phyloP scores from a whole-genome alignment of 2,113 vertebrate genomes.

The Maccullochella peelii region DNA sequence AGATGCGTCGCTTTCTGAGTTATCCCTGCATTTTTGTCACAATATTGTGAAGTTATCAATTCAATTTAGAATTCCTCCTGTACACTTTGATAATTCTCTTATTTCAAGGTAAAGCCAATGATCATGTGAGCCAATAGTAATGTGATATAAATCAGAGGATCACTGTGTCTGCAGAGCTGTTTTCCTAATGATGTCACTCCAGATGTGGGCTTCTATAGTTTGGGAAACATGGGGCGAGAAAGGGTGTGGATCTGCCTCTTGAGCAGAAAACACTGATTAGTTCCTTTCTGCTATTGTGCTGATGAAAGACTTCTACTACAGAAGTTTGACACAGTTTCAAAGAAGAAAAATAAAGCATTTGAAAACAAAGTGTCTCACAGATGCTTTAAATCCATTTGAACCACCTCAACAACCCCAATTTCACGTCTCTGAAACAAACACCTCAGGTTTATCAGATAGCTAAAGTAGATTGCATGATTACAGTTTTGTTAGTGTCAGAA shows the following conservation, averaged over 20 bases:
- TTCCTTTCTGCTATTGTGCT: slow-evolving; percentile 49
- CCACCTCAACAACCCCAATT: background rate
- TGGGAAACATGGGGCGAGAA: slow-evolving; percentile 51
- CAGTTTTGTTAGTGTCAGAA: background rate
- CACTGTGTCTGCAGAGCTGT: slow-evolving; percentile 63
- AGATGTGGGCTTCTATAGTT: slow-evolving; percentile 73
- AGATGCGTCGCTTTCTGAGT: background rate
- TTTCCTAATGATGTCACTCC: slow-evolving; percentile 77
- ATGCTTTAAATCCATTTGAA: slow-evolving; percentile 16
- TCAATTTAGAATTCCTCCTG: background rate
- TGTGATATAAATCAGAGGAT: slow-evolving; percentile 53
- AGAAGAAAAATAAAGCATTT: slow-evolving; percentile 6
- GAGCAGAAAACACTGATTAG: slow-evolving; percentile 71
- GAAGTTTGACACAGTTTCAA: slow-evolving; percentile 31
- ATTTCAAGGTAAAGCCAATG: slow-evolving; percentile 8
- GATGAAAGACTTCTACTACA: slow-evolving; percentile 56
- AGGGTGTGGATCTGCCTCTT: slow-evolving; percentile 67
- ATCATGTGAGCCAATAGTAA: slow-evolving; percentile 26
- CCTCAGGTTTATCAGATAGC: background rate
- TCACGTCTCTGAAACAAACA: background rate
- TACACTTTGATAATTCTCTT: background rate
- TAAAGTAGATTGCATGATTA: background rate
- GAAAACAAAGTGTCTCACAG: background rate
- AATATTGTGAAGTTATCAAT: background rate
- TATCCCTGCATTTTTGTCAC: background rate